Evolutionary conservation across 2,113 vertebrate genomes (phyloP).

Genomic region (Zosterops borbonicus): DNA sequence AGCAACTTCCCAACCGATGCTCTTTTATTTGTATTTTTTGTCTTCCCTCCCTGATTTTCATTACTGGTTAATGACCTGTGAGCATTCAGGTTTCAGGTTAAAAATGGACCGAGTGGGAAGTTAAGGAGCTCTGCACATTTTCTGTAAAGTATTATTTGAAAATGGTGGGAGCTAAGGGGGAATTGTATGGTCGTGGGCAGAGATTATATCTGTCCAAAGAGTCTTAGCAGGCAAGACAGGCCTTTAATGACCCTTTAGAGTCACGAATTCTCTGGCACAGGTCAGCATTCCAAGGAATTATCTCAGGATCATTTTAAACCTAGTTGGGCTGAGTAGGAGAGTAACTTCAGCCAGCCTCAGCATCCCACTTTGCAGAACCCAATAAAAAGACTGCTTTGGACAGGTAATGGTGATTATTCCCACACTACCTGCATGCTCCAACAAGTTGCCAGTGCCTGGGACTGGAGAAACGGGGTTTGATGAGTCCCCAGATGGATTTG

Average conservation of each 20-base stretch:
- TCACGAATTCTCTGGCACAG: neutral
- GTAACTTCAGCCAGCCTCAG: neutral
- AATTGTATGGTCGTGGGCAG: neutral
- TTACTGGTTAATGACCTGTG: neutral
- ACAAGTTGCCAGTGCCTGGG: neutral
- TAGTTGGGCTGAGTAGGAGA: neutral
- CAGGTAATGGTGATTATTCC: neutral
- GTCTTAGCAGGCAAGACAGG: neutral
- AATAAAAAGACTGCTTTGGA: neutral
- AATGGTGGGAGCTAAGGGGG: neutral
- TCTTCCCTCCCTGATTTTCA: neutral
- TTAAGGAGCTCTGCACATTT: neutral
- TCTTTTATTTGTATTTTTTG: neutral
- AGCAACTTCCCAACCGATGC: neutral
- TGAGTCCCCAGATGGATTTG: neutral
- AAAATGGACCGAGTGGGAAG: neutral
- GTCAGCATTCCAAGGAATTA: neutral
- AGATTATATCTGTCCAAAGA: neutral
- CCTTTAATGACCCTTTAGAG: neutral
- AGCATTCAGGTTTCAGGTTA: neutral
- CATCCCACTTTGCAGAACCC: neutral
- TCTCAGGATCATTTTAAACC: neutral
- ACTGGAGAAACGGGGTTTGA: rapidly evolving
- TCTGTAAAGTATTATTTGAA: neutral
- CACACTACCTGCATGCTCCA: neutral